phyloP scores from a whole-genome alignment of 1,140 invertebrate genomes.

The Elysia chlorotica region DNA sequence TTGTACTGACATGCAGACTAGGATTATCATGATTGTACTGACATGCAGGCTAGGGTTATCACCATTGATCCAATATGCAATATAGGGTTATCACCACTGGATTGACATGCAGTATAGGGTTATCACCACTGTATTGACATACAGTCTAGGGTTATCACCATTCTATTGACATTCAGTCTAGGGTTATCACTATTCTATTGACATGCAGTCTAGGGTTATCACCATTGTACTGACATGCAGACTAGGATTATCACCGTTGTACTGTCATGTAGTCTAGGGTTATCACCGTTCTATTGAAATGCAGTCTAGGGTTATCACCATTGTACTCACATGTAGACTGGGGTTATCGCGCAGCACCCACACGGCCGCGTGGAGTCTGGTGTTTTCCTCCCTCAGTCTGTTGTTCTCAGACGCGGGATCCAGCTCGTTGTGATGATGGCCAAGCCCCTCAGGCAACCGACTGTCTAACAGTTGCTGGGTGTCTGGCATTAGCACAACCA shows the following conservation, averaged over 20 bases:
- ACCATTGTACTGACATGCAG: constrained; percentile 8
- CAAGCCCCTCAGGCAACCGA: neutral
- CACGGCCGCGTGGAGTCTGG: constrained; percentile 12
- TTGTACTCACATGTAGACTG: constrained; percentile 1
- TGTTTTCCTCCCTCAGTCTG: constrained; percentile 10
- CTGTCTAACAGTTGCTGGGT: neutral
- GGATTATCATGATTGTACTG: no score
- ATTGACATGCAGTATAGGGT: no score
- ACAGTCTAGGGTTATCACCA: neutral
- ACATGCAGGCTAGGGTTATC: no score
- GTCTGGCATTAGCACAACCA: no score
- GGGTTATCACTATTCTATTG: constrained; percentile 7
- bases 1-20: no score
- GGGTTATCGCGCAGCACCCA: constrained; percentile 17
- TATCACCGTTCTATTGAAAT: neutral
- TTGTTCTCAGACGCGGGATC: neutral
- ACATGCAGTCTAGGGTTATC: neutral
- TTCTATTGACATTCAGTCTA: neutral
- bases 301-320: no score
- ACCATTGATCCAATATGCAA: no score
- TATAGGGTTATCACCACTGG: no score
- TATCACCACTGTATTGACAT: no score
- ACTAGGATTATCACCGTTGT: constrained; percentile 3
- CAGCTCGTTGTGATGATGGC: neutral
- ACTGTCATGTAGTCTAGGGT: neutral